Conservation (phyloP, 53 echinoderm and acorn worm species). For the Luidia sarsii region DNA sequence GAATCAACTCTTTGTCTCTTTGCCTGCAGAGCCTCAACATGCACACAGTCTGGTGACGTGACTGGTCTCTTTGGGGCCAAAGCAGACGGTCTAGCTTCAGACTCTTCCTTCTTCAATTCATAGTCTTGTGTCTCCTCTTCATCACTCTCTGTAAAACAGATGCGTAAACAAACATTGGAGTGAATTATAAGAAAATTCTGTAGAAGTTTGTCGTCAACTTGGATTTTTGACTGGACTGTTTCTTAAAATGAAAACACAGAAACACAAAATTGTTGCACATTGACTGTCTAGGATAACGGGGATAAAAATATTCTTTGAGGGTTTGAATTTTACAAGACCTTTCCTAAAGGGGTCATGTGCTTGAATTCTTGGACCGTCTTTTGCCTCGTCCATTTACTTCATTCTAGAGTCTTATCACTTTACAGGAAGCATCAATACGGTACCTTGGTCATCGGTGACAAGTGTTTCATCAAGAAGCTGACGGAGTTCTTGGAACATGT, state of each 20-base stretch:
- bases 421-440: background rate
- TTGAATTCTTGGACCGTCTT: no score
- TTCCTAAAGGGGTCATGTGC: no score
- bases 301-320: no score
- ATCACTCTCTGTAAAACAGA: conserved; percentile 22
- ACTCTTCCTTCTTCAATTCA: conserved; percentile 6
- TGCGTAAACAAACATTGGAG: no score
- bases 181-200: no score
- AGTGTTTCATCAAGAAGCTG: conserved; percentile 67
- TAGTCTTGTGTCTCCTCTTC: conserved; percentile 47
- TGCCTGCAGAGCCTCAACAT: background rate
- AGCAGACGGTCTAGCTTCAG: background rate
- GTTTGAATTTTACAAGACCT: no score
- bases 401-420: background rate
- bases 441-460: conserved; percentile 48
- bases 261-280: no score
- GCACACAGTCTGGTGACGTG: background rate
- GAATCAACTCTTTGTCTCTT: conserved; percentile 8
- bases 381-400: background rate
- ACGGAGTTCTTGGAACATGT: conserved; percentile 70
- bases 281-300: no score
- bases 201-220: no score
- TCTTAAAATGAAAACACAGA: no score
- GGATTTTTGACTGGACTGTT: no score
- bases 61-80: background rate